phyloP scores from a whole-genome alignment of 2,888 invertebrate species.

The Congeria kusceri region DNA sequence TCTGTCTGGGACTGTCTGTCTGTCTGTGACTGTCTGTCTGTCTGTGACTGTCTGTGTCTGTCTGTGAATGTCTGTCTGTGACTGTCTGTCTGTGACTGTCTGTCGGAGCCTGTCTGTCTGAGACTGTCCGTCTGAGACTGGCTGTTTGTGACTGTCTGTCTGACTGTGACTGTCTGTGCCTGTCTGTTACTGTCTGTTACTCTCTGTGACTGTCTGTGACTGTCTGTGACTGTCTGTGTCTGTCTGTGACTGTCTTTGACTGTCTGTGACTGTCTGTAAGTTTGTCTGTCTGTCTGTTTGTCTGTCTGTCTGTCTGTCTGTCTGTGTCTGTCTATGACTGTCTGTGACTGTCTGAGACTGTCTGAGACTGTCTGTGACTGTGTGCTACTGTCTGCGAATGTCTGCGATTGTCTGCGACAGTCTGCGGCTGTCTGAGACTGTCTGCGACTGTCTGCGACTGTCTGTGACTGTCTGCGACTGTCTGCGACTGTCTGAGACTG shows the following conservation, averaged over 20 bases:
- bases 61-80: slow-evolving; percentile 7
- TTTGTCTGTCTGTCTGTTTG: slow-evolving; percentile 10
- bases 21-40: slow-evolving; percentile 8
- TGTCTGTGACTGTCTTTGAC: background rate
- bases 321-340: no score
- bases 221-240: background rate
- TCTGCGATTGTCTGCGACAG: no score
- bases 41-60: slow-evolving; percentile 3
- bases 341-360: background rate
- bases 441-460: no score
- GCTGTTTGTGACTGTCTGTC: slow-evolving; percentile 2
- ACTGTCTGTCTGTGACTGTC: slow-evolving; percentile 1
- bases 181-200: background rate
- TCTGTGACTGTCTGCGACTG: no score
- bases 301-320: background rate
- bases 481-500: no score
- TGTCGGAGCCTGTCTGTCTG: background rate
- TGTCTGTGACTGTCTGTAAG: background rate
- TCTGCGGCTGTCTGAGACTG: no score
- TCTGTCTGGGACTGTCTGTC: no score
- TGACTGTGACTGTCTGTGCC: background rate
- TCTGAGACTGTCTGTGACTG: slow-evolving; percentile 2
- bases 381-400: background rate
- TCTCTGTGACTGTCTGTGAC: background rate
- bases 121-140: background rate